Evolutionary conservation across 2,797 vertebrate genomes (phyloP), one percentile per base, ranked within the genome.

Genomic region (Danio tinwini): DNA sequence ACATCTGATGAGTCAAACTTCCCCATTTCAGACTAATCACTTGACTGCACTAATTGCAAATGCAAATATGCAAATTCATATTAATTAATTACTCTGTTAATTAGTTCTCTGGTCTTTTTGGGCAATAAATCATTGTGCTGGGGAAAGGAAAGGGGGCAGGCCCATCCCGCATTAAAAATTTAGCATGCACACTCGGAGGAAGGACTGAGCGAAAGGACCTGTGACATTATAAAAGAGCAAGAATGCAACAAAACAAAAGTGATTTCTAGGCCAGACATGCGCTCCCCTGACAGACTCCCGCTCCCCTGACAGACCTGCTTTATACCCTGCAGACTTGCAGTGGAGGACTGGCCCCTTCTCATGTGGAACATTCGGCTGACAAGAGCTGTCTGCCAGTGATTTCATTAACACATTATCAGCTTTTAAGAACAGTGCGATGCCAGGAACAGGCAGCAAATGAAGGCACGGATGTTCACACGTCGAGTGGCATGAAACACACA

Each of bases 31-130:
- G 94, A 96, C 94, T 96, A 95, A 97, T 96, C 95, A 96, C 95
- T 96, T 89, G 90, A 94, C 95, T 96, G 95, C 95, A 93, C 95
- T 96, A 96, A 96, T 96, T 96, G 95, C 95, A 96, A 96, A 97
- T 96, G 95, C 96, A 96, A 97, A 97, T 96, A 96, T 96, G 95
- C 95, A 96, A 96, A 96, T 96, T 95, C 94, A 93, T 96, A 96
- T 96, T 96, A 96, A 97, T 97, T 96, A 96, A 97, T 97, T 96
- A 96, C 95, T 96, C 93, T 94, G 94, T 95, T 96, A 96, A 97
- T 97, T 96, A 96, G 95, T 96, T 96, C 93, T 95, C 94, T 91
- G 87, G 93, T 96, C 94, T 96, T 96, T 95, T 96, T 85, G 91
- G 92, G 93, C 93, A 95, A 96, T 96, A 96, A 95, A 97, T 96